These are phyloP conservation scores for Torymus aiolomorphi DNA, from an alignment of 2,888 invertebrate genomes.

Conservation along the genomic window DNA sequence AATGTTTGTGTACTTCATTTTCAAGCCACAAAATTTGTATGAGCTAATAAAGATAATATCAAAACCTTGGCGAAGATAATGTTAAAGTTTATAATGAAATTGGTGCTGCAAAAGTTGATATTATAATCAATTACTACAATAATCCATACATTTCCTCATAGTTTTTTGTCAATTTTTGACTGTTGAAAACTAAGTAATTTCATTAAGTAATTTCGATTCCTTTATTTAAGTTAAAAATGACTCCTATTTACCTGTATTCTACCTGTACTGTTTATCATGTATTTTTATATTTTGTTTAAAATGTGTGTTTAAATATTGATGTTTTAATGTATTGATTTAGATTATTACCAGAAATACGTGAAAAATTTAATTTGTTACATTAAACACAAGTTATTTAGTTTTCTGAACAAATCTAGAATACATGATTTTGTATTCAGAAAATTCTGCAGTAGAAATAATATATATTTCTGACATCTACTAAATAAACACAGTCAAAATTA, in stretches of 20 bases:
- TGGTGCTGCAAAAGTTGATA: no score
- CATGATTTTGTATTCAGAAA: no score
- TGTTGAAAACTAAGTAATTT: slow-evolving; percentile 33
- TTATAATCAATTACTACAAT: no score
- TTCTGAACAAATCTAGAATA: slow-evolving; percentile 49
- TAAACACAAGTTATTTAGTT: slow-evolving; percentile 56
- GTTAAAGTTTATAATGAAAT: no score
- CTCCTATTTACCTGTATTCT: no score
- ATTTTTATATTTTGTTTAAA: slow-evolving; percentile 29
- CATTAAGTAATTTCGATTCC: slow-evolving; percentile 11
- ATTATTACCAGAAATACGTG: neutral
- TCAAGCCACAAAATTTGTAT: neutral
- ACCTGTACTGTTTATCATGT: neutral
- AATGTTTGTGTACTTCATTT: slow-evolving; percentile 50
- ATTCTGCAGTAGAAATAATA: neutral
- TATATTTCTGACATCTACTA: neutral
- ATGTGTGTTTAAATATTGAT: slow-evolving; percentile 19
- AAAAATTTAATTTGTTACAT: slow-evolving; percentile 33
- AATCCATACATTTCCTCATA: slow-evolving; percentile 4
- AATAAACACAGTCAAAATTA: slow-evolving; percentile 5
- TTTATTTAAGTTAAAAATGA: no score
- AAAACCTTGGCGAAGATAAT: neutral
- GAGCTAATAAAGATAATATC: neutral
- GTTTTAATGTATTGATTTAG: neutral
- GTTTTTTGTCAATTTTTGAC: slow-evolving; percentile 12